Evolutionary conservation across 2,797 vertebrate species (phyloP).

Genomic region (Poecilia wingei): DNA sequence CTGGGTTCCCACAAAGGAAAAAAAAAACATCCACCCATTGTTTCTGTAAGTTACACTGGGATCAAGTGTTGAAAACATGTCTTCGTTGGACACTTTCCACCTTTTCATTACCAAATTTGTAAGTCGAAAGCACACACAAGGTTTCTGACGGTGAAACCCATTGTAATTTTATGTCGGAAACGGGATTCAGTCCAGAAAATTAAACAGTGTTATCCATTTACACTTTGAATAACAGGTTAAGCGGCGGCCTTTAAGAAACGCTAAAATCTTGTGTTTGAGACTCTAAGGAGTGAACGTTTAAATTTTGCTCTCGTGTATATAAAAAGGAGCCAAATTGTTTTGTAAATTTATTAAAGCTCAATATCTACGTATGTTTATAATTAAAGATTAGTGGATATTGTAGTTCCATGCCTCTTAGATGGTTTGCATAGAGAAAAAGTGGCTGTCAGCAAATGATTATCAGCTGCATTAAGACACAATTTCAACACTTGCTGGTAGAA

Average conservation of each 20-base stretch:
- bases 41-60: not conserved
- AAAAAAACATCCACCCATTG: slow-evolving; percentile 27
- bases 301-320: too few relatives aligned
- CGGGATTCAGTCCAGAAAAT: not conserved
- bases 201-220: too few relatives aligned
- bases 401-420: not conserved
- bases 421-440: not conserved
- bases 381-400: not conserved
- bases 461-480: not conserved
- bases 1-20: slow-evolving; percentile 31
- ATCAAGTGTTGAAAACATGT: not conserved
- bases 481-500: slow-evolving; percentile 5
- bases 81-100: not conserved
- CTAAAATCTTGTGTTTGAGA: too few relatives aligned
- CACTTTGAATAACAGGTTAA: too few relatives aligned
- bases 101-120: not conserved
- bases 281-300: too few relatives aligned
- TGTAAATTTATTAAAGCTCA: not conserved
- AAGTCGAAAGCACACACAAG: not conserved
- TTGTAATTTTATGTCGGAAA: not conserved
- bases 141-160: not conserved
- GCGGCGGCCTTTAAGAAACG: too few relatives aligned
- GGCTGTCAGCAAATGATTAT: not conserved
- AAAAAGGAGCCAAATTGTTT: too few relatives aligned
- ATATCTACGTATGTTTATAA: not conserved